These are phyloP conservation scores for Avahi laniger DNA, from an alignment of 2,797 vertebrate species.

Conservation along the genomic window DNA sequence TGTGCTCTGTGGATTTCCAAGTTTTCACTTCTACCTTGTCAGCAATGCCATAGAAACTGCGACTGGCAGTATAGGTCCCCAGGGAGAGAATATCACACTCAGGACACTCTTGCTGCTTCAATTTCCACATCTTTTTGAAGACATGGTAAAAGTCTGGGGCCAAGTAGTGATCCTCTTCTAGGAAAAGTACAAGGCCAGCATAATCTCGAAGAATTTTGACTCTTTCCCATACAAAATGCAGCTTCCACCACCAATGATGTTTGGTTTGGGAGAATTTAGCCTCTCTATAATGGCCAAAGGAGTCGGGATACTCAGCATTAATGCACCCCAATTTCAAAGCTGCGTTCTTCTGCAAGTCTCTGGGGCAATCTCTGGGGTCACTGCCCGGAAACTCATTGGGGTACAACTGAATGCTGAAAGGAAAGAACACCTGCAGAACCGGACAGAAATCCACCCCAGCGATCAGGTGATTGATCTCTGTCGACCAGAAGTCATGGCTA, in stretches of 20 bases:
- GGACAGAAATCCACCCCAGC: conserved; percentile 94
- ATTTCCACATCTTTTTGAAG: conserved; percentile 89
- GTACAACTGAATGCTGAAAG: conserved; percentile 98
- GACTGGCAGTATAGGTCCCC: conserved; percentile 89
- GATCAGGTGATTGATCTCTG: conserved; percentile 94
- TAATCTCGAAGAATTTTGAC: conserved; percentile 91
- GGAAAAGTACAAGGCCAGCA: conserved; percentile 91
- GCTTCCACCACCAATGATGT: conserved; percentile 99
- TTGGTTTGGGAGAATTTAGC: conserved; percentile 98
- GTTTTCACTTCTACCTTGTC: conserved; percentile 96
- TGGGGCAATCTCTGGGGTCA: conserved; percentile 95
- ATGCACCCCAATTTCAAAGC: conserved; percentile 94
- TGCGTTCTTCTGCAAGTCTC: conserved; percentile 92
- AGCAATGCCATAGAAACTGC: conserved; percentile 90
- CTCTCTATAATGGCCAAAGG: conserved; percentile 98
- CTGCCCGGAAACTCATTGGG: conserved; percentile 96
- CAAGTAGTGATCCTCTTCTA: conserved; percentile 97
- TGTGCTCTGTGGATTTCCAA: conserved; percentile 99
- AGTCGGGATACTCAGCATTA: conserved; percentile 97
- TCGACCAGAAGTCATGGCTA: conserved; percentile 97
- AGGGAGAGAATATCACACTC: conserved; percentile 95
- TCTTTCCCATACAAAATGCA: conserved; percentile 98
- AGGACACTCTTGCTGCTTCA: conserved; percentile 90
- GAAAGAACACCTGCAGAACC: conserved; percentile 98
- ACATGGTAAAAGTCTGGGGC: conserved; percentile 94